Evolutionary conservation across 2,797 vertebrate genomes (phyloP), one percentile per base, ranked within the genome.

Genomic region (Lindbergichthys nudifrons): DNA sequence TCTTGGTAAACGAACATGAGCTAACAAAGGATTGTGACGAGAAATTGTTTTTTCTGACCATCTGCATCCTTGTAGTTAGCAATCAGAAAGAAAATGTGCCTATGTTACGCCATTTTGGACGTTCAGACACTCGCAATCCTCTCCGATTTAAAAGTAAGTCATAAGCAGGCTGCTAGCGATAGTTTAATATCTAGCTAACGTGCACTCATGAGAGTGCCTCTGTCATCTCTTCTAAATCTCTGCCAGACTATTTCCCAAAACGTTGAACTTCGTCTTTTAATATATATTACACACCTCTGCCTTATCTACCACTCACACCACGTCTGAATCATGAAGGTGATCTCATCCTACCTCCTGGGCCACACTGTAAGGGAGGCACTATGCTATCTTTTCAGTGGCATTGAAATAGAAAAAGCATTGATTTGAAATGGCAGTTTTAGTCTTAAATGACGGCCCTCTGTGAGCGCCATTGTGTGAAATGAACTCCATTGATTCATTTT

Each of bases 381-480:
- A 12, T 77, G 14, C 30, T 57, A 48, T 84, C 73, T 73, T 61
- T 51, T 74, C 71, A 65, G 56, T 77, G 56, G 59, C 74, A 65
- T 57, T 7, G 51, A 76, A 88, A 83, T 71, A 47, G 30, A 62
- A 75, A 65, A 85, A 66, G 45, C 72, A 88, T 90, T 56, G 84
- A 91, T 90, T 88, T 85, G 63, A 74, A 83, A 91, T 82, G 74
- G 81, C 30, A 66, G 73, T 69, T 90, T 91, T 89, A 89, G 85
- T 90, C 79, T 80, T 80, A 83, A 90, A 91, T 79, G 87, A 83
- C 79, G 83, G 80, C 61, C 65, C 78, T 85, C 61, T 76, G 74
- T 73, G 73, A 86, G 65, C 70, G 65, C 77, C 85, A 85, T 90
- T 89, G 87, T 85, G 82, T 81, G 81, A 82, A 85, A 63, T 79